Evolutionary conservation across 2,888 invertebrate genomes (phyloP).

Genomic region (Antheraea yamamai): DNA sequence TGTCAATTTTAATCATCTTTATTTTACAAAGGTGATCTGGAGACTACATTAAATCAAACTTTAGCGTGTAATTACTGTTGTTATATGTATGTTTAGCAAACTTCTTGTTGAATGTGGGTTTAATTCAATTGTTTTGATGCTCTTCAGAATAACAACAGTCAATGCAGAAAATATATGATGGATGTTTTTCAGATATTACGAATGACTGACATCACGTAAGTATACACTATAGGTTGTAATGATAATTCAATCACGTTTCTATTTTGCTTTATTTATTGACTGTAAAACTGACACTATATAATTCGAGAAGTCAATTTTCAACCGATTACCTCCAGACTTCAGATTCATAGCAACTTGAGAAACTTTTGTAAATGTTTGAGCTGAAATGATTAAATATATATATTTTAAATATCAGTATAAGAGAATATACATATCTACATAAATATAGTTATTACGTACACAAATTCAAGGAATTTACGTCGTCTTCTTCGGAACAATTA

Average conservation of each 20-base stretch:
- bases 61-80: neutral
- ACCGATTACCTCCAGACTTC: conserved; percentile 80
- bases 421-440: neutral
- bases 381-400: conserved; percentile 59
- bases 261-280: conserved; percentile 60
- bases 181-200: conserved; percentile 46
- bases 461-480: conserved; percentile 70
- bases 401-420: conserved; percentile 22
- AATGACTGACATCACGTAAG: conserved; percentile 31
- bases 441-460: conserved; percentile 65
- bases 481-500: conserved; percentile 74
- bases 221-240: conserved; percentile 27
- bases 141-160: conserved; percentile 14
- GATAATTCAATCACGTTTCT: conserved; percentile 28
- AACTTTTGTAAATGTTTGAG: conserved; percentile 82
- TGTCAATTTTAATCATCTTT: neutral
- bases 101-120: neutral
- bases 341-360: conserved; percentile 82
- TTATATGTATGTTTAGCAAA: conserved; percentile 1
- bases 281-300: conserved; percentile 71
- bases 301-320: conserved; percentile 82
- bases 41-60: neutral
- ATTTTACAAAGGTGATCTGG: neutral
- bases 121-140: conserved; percentile 7
- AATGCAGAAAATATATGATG: conserved; percentile 32